phyloP scores from a whole-genome alignment of 1,140 invertebrate species.

The Diprion similis region DNA sequence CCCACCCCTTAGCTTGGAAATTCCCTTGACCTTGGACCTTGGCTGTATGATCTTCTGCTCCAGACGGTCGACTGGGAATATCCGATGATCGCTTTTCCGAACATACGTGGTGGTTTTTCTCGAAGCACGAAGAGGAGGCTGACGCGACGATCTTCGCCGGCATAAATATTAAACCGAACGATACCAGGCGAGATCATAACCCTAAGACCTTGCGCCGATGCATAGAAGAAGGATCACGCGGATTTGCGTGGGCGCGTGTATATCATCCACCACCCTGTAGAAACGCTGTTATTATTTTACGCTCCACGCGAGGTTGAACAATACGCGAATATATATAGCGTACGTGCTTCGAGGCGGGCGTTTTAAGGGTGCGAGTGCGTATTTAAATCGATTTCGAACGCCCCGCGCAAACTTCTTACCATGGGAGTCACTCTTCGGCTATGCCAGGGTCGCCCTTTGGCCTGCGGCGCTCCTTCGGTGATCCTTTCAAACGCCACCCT shows the following conservation, averaged over 20 bases:
- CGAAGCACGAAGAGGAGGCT: no score
- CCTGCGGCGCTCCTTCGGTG: background rate
- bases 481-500: no score
- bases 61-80: no score
- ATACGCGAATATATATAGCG: no score
- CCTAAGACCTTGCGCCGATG: slow-evolving; percentile 34
- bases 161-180: slow-evolving; percentile 43
- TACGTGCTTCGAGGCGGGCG: no score
- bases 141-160: slow-evolving; percentile 10
- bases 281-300: background rate
- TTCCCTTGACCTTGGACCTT: no score
- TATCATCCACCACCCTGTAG: background rate
- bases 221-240: slow-evolving; percentile 39
- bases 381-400: slow-evolving; percentile 4
- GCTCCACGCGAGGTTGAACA: no score
- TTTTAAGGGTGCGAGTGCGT: background rate
- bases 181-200: slow-evolving; percentile 27
- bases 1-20: no score
- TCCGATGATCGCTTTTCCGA: no score
- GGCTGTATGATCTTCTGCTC: no score
- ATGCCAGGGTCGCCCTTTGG: background rate
- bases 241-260: slow-evolving; percentile 27
- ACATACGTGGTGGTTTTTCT: no score
- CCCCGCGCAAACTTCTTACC: background rate
- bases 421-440: background rate